Evolutionary conservation across 2,797 vertebrate species (phyloP).

Genomic region (Danio albolineatus): DNA sequence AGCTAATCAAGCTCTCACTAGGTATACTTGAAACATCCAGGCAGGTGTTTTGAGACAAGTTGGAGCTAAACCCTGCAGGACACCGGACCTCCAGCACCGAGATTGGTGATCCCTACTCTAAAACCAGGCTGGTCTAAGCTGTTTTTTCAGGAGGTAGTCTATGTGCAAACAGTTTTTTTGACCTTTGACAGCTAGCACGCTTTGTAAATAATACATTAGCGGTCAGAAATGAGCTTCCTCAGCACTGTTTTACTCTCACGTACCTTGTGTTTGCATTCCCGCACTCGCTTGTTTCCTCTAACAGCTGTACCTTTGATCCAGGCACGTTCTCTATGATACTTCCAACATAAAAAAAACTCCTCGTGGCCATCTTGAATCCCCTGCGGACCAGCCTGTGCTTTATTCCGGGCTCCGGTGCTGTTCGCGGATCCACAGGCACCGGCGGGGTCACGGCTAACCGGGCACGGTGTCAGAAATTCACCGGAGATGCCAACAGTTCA

Average conservation of each 20-base stretch:
- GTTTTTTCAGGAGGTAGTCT: no score
- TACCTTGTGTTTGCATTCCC: slow-evolving; percentile 22
- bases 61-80: no score
- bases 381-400: slow-evolving; percentile 25
- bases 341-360: slow-evolving; percentile 36
- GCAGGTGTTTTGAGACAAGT: no score
- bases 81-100: no score
- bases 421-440: slow-evolving; percentile 17
- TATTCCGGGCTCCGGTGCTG: slow-evolving; percentile 24
- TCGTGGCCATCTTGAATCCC: slow-evolving; percentile 49
- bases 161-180: no score
- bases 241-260: neutral
- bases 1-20: no score
- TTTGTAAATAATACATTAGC: neutral
- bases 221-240: neutral
- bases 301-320: slow-evolving; percentile 35
- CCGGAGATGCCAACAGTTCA: slow-evolving; percentile 40
- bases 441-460: slow-evolving; percentile 28
- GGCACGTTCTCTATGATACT: slow-evolving; percentile 31
- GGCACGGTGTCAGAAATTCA: slow-evolving; percentile 44
- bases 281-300: neutral
- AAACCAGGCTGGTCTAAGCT: no score
- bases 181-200: no score
- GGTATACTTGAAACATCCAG: no score
- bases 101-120: no score